Conservation (phyloP, 2,113 vertebrate genomes). For the Rhinichthys klamathensis region DNA sequence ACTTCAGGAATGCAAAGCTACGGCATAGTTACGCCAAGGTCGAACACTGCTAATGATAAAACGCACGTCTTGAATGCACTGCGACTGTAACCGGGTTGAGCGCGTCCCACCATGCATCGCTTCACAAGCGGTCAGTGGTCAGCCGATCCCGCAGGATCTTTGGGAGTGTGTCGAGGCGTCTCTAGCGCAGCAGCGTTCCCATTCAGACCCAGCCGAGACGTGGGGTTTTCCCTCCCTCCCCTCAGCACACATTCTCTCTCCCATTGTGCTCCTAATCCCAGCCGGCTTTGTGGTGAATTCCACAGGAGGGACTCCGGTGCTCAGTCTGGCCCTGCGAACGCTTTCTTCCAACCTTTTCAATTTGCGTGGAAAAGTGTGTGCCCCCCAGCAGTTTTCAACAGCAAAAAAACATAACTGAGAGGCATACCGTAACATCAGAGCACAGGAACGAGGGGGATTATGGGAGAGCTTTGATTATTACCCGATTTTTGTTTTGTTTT, state of each 20-base stretch:
- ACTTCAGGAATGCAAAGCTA: not conserved
- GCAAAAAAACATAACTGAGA: slow-evolving; percentile 63
- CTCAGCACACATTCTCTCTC: slow-evolving; percentile 72
- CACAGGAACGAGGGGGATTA: slow-evolving; percentile 78
- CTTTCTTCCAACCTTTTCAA: slow-evolving; percentile 70
- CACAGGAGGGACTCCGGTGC: slow-evolving; percentile 75
- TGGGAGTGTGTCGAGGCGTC: slow-evolving; percentile 35
- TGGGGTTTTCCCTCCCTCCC: slow-evolving; percentile 24
- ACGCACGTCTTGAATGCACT: not conserved
- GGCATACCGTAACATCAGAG: slow-evolving; percentile 73
- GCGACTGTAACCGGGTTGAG: too few species aligned
- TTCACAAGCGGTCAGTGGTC: slow-evolving; percentile 27
- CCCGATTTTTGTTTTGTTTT: slow-evolving; percentile 42
- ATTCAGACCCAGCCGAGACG: slow-evolving; percentile 15
- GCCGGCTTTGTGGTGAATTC: slow-evolving; percentile 79
- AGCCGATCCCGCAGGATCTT: slow-evolving; percentile 47
- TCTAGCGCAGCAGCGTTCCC: slow-evolving; percentile 44
- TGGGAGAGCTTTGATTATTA: slow-evolving; percentile 78
- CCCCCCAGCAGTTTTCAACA: slow-evolving; percentile 62
- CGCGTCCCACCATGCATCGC: too few species aligned
- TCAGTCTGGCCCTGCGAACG: slow-evolving; percentile 60
- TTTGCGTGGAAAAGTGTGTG: slow-evolving; percentile 75
- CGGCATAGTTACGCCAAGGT: not conserved
- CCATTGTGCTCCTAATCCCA: slow-evolving; percentile 81
- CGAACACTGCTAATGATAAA: not conserved